These are phyloP conservation scores for Hippocampus guttulatus DNA, from an alignment of 2,113 vertebrate genomes.

Conservation along the genomic window DNA sequence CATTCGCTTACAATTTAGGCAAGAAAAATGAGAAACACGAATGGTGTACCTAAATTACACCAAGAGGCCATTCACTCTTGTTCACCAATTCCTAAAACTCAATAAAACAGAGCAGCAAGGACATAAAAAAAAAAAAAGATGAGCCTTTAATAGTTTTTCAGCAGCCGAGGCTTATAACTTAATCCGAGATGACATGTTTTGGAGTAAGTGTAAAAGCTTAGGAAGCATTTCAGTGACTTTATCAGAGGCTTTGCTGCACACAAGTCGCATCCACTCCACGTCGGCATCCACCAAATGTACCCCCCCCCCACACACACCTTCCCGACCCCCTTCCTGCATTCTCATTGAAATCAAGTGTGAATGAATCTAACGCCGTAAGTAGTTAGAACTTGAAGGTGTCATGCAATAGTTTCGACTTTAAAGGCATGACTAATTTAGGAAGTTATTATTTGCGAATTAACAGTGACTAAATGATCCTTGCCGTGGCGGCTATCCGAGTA, in stretches of 20 bases:
- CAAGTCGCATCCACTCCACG: constrained; percentile 20
- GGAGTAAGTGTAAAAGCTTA: constrained; percentile 40
- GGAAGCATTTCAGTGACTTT: constrained; percentile 35
- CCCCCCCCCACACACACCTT: background rate
- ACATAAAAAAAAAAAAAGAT: constrained; percentile 24
- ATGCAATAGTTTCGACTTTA: background rate
- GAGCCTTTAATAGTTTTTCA: constrained; percentile 37
- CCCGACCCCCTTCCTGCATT: background rate
- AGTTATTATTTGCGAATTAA: constrained; percentile 21
- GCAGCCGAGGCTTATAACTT: constrained; percentile 30
- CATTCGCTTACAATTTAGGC: constrained; percentile 45
- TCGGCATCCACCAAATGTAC: background rate
- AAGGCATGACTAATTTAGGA: background rate
- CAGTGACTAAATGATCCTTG: constrained; percentile 13
- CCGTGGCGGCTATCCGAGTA: background rate
- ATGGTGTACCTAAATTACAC: constrained; percentile 36
- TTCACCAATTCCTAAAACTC: constrained; percentile 41
- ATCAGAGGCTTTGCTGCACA: constrained; percentile 28
- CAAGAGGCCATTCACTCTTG: constrained; percentile 30
- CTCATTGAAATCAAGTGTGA: background rate
- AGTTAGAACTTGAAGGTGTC: background rate
- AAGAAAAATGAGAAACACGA: constrained; percentile 50
- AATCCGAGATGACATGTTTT: constrained; percentile 43
- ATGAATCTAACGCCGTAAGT: background rate
- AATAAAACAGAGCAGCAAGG: constrained; percentile 19